Base-by-base conservation (phyloP, 2,888 invertebrate genomes). In the Adelognathus sp. region DNA sequence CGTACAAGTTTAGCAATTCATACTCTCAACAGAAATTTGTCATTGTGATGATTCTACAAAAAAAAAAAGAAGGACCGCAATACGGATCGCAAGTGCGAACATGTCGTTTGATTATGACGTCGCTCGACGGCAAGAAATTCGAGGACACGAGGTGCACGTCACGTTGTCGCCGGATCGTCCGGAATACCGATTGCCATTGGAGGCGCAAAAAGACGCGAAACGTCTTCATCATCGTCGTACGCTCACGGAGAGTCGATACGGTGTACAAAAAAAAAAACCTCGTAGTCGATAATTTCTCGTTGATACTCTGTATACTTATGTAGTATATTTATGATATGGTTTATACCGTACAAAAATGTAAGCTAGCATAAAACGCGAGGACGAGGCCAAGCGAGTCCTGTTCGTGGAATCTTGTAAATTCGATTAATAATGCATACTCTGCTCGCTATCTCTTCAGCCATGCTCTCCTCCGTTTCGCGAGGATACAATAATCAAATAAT, bases 341-440 rank as follows among this genome's bases (percentile, higher is more conserved):
- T 70, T 76, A 75, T 67, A 46, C 36, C 31, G 7, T n/a, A n/a
- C 33, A 14, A 7, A 36, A 61, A 14, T 54, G 7, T 9, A 46
- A 21, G 21, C 27, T 29, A 31, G 3, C 29, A 29, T n/a, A 31
- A 7, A 29, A 54, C 27, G n/a, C n/a, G 29, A 16, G 29, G 54
- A 24, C 24, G 60, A 24, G 29, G 27, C 14, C 18, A 56, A 36
- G 74, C 16, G 31, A 14, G 60, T 31, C 52, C 73, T 56, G 64
- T 44, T 44, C 61, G 46, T 36, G 56, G 63, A 70, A 74, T 56
- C 67, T 69, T 39, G 63, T 44, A 56, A 76, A 73, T 50, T 44
- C 52, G 36, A 72, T 78, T 64, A 73, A 64, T 78, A 80, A 75
- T 75, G 74, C 64, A 77, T 73, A 63, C 54, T 70, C 44, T 63